Evolutionary conservation across 2,113 vertebrate species (phyloP).

Genomic region (Oncorhynchus nerka): DNA sequence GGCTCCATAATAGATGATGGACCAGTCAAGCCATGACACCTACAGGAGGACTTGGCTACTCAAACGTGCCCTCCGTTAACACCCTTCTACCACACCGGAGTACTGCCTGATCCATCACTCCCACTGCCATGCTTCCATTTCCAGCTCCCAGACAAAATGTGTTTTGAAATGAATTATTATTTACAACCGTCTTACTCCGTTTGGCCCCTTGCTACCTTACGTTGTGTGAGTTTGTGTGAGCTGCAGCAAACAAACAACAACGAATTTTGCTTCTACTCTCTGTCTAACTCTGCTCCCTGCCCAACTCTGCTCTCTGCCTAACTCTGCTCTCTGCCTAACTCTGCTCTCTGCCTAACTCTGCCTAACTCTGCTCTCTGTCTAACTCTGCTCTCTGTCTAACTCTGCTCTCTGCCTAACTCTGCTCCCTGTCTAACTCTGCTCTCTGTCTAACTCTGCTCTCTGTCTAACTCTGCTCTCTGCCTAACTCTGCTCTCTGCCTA

Average conservation of each 20-base stretch:
- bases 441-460: background rate
- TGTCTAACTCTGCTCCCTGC: background rate
- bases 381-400: background rate
- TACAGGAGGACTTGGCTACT: background rate
- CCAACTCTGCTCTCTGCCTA: background rate
- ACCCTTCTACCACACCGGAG: background rate
- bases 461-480: background rate
- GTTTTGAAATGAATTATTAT: no score
- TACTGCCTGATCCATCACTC: background rate
- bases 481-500: background rate
- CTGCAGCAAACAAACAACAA: background rate
- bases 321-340: background rate
- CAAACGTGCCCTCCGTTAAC: background rate
- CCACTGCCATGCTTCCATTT: constrained; percentile 13
- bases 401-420: background rate
- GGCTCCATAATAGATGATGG: background rate
- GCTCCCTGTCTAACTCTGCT: background rate
- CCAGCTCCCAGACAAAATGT: background rate
- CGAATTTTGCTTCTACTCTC: background rate
- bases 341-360: background rate
- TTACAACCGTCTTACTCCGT: background rate
- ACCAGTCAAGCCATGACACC: background rate
- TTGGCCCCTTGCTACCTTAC: background rate
- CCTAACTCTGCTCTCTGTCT: background rate
- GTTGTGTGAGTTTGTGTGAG: background rate